These are phyloP conservation scores for Nomada ferruginata DNA, from an alignment of 2,888 invertebrate species.

Conservation along the genomic window DNA sequence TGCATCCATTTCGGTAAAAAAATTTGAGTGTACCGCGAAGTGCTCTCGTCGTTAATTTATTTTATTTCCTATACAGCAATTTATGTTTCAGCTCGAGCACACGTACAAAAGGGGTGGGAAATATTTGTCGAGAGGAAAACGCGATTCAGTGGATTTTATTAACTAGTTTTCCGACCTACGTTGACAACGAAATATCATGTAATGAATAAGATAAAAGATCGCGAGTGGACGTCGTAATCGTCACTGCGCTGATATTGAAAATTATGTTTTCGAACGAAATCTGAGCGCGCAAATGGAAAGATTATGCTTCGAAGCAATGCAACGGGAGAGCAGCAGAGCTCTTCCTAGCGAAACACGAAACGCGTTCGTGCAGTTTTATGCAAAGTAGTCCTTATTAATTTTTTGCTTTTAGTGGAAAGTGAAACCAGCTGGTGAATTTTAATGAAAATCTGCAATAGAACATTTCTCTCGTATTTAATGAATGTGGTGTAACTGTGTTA, in stretches of 20 bases:
- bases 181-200: too few relatives aligned
- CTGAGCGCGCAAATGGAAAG: neutral
- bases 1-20: too few relatives aligned
- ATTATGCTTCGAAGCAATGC: slow-evolving; percentile 3
- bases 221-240: neutral
- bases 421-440: slow-evolving; percentile 40
- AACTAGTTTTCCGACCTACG: too few relatives aligned
- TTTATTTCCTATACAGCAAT: too few relatives aligned
- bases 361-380: slow-evolving; percentile 5
- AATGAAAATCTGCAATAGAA: slow-evolving; percentile 44
- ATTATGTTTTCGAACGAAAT: neutral
- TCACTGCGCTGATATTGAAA: neutral
- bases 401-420: slow-evolving; percentile 30
- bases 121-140: too few relatives aligned
- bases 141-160: too few relatives aligned
- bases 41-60: too few relatives aligned
- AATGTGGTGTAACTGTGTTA: slow-evolving; percentile 27
- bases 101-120: too few relatives aligned
- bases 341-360: neutral
- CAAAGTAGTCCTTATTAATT: slow-evolving; percentile 38
- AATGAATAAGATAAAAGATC: too few relatives aligned
- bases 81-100: too few relatives aligned
- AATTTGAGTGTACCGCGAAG: too few relatives aligned
- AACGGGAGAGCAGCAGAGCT: neutral
- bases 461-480: slow-evolving; percentile 39